Base-by-base conservation (phyloP, 2,797 vertebrate species). In the Sarcoramphus papa region DNA sequence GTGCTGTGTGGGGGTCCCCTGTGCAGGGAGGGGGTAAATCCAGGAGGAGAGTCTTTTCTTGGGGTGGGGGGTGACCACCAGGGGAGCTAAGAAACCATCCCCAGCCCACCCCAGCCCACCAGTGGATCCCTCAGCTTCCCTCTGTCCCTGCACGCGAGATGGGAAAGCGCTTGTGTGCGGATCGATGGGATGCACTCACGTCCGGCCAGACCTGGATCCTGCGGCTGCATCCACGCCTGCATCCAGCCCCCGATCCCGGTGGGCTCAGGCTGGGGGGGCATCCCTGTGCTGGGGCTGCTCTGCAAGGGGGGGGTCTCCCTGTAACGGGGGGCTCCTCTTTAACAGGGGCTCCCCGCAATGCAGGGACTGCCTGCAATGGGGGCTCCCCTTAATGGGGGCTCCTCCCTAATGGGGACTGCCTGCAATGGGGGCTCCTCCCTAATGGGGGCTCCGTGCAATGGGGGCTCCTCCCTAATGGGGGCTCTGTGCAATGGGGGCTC, bases 141-240 rank as follows among this genome's bases (percentile, higher is more conserved):
- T 22, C 18, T 33, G 30, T 33, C 40, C 56, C 53, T 7, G 37
- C 16, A 2, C 0, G 2, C 0, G 11, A 9, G 33, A 10, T 2
- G 59, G 48, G 21, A 72, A 76, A 31, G 33, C 1, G 8, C 8
- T 30, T 50, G 31, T 27, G 27, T 14, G 54, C 1, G 5, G 7
- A 5, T 12, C 37, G 37, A 37, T 9, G 37, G 5, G 35, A 4
- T 1, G 6, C 31, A n/a, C 9, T 56, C 3, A 4, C 9, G 33
- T 21, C 51, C 2, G 2, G 37, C 5, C 53, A 15, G 54, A 24
- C 4, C 27, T 6, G 0, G 37, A 20, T 6, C 19, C 33, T 23
- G 27, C 0, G 11, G 30, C 33, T 25, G 11, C 62, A n/a, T 40
- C 35, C 19, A 4, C 7, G 12, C 9, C 57, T 35, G 25, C 37